Percentiles rank a stretch among this genome's conserved stretches.
Evolutionary conservation across 2,888 invertebrate species (phyloP).

Genomic region (Gortyna flavago): DNA sequence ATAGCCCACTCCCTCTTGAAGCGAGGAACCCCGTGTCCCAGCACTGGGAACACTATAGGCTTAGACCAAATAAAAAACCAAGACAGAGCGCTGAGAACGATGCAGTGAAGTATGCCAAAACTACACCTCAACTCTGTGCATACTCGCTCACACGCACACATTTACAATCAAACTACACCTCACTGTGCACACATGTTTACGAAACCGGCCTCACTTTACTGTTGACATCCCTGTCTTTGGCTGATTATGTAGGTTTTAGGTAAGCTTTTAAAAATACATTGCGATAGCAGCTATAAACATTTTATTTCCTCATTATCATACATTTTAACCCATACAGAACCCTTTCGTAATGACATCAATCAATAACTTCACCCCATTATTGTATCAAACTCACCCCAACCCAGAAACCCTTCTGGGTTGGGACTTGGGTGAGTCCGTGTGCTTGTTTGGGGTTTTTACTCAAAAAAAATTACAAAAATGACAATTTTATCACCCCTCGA

Average conservation of each 20-base stretch:
- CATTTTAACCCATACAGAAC: not conserved
- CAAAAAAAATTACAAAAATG: constrained; percentile 26
- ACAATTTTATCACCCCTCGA: constrained; percentile 2
- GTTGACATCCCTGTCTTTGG: no score
- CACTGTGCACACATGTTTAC: no score
- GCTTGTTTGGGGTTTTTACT: not conserved
- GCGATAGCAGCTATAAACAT: not conserved
- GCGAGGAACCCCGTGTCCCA: not conserved
- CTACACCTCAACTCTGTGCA: no score
- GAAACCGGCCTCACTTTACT: no score
- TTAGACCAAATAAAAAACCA: no score
- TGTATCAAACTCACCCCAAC: not conserved
- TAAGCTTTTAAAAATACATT: not conserved
- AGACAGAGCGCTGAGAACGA: no score
- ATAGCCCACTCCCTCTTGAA: not conserved
- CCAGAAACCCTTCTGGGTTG: not conserved
- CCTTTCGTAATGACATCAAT: not conserved
- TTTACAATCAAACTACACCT: no score
- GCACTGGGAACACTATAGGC: not conserved
- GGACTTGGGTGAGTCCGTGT: not conserved
- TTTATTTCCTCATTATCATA: not conserved
- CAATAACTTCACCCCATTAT: not conserved
- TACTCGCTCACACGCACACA: no score
- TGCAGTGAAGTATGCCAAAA: no score
- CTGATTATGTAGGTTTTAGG: not conserved